Evolutionary conservation across 2,888 invertebrate genomes (phyloP).

Genomic region (Eupelmus urozonus): DNA sequence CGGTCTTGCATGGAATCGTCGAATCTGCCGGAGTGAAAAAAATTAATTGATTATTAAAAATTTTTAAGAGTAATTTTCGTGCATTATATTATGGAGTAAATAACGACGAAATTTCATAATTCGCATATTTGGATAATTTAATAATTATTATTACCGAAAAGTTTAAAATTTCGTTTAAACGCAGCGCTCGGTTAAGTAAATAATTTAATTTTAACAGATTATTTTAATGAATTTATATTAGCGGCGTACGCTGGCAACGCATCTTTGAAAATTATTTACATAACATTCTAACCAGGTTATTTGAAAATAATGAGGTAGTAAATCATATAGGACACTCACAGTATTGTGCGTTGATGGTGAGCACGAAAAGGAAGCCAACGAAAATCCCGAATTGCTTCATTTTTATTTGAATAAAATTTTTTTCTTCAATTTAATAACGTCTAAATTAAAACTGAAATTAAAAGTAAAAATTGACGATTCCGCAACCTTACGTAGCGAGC

Average conservation of each 20-base stretch:
- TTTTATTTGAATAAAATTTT: background rate
- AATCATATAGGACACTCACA: slow-evolving; percentile 1
- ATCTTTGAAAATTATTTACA: no score
- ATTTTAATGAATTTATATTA: no score
- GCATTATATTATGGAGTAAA: no score
- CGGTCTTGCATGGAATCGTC: slow-evolving; percentile 28
- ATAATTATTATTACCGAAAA: no score
- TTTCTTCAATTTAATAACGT: background rate
- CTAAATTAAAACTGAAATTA: no score
- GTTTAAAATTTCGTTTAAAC: no score
- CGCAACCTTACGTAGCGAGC: background rate
- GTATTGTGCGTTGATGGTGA: slow-evolving; percentile 17
- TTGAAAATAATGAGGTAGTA: background rate
- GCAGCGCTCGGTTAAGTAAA: no score
- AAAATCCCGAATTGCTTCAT: slow-evolving; percentile 30
- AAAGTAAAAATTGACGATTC: background rate
- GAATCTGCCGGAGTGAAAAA: background rate
- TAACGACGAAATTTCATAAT: no score
- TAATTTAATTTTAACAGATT: no score
- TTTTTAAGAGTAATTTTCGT: no score
- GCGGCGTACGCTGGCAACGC: no score
- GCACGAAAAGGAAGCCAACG: background rate
- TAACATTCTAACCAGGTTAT: background rate
- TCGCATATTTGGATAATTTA: no score
- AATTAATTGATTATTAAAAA: background rate